Percentiles rank a stretch among this genome's conserved stretches.
Conservation (phyloP, 2,888 invertebrate species). For the Caenorhabditis sp. region DNA sequence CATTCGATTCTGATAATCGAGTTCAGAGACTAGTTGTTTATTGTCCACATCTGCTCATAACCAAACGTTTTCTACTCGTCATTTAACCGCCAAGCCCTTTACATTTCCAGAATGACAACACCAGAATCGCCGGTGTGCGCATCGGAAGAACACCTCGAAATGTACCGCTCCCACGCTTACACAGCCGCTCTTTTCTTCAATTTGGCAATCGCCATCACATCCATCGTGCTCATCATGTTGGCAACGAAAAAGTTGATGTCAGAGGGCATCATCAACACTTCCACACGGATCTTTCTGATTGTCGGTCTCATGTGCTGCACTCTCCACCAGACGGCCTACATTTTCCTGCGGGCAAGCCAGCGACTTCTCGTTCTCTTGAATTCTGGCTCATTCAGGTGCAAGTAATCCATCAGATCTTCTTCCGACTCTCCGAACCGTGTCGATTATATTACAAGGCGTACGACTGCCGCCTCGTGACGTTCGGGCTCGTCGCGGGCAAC, state of each 20-base stretch:
- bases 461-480: conserved; percentile 33
- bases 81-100: not conserved
- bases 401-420: conserved; percentile 41
- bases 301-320: conserved; percentile 21
- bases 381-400: conserved; percentile 52
- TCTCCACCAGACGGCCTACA: conserved; percentile 31
- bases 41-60: no score
- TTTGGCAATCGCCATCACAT: conserved; percentile 12
- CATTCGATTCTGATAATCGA: no score
- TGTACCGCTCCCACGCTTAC: conserved; percentile 35
- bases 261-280: conserved; percentile 32
- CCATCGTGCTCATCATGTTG: conserved; percentile 9
- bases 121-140: conserved; percentile 17
- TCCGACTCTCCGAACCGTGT: conserved; percentile 34
- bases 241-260: conserved; percentile 19
- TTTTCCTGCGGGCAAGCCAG: conserved; percentile 23
- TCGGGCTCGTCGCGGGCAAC: conserved; percentile 37
- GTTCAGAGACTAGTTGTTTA: no score
- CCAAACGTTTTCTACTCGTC: no score
- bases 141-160: conserved; percentile 16
- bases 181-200: conserved; percentile 35
- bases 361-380: not conserved
- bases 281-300: conserved; percentile 35
- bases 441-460: conserved; percentile 22
- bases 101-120: not conserved